phyloP scores from a whole-genome alignment of 1,140 invertebrate genomes.

The Delia radicum region DNA sequence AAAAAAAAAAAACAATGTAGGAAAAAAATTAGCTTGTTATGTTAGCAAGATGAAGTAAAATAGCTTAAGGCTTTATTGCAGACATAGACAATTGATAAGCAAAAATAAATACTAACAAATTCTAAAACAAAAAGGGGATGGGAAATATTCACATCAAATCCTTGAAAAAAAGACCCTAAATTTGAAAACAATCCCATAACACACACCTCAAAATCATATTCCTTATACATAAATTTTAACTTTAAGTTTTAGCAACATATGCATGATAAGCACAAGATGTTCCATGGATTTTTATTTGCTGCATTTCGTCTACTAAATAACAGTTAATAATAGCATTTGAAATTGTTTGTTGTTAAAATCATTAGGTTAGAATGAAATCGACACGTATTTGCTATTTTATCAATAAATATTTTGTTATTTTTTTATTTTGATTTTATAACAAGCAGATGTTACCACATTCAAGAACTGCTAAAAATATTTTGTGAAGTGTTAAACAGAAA shows the following conservation, averaged over 20 bases:
- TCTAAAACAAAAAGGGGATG: too few relatives aligned
- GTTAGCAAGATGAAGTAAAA: conserved; percentile 9
- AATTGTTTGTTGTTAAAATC: background rate
- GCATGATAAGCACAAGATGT: background rate
- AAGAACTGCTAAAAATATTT: background rate
- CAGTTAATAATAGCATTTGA: conserved; percentile 16
- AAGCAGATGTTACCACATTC: background rate
- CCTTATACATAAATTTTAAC: background rate
- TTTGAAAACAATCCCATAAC: background rate
- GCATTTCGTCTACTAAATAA: too few relatives aligned
- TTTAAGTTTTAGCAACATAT: background rate
- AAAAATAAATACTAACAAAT: background rate
- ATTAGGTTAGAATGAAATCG: conserved; percentile 4
- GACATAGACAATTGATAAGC: background rate
- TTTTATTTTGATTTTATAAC: background rate
- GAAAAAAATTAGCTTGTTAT: background rate
- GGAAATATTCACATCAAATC: too few relatives aligned
- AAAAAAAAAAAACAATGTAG: background rate
- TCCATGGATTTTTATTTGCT: background rate
- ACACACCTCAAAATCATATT: background rate
- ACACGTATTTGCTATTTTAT: conserved; percentile 22
- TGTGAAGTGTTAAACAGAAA: background rate
- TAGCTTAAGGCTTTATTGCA: background rate
- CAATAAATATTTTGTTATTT: conserved; percentile 19
- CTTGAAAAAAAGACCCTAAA: too few relatives aligned